phyloP scores from a whole-genome alignment of 2,113 vertebrate genomes.

The Aptenodytes forsteri region DNA sequence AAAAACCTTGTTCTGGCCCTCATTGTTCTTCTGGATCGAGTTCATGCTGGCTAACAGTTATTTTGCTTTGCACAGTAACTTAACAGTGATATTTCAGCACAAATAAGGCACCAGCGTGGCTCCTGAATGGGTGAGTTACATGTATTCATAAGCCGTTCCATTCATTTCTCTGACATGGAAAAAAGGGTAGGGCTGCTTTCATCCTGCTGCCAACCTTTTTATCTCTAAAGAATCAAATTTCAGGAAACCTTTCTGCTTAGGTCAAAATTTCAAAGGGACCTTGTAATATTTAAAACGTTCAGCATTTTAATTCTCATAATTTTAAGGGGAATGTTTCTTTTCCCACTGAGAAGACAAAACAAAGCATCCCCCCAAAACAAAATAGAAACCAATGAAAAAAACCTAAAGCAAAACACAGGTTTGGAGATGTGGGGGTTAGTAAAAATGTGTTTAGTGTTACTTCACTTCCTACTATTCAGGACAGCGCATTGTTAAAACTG shows the following conservation, averaged over 20 bases:
- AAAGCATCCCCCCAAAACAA: not conserved
- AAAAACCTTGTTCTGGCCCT: not conserved
- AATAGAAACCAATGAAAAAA: not conserved
- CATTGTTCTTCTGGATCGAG: conserved; percentile 64
- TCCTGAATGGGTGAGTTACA: conserved; percentile 57
- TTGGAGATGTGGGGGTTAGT: not conserved
- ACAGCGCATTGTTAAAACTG: conserved; percentile 70
- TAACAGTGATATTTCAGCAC: conserved; percentile 71
- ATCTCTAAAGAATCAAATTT: conserved; percentile 79
- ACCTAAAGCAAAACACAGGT: not conserved
- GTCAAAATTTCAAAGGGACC: conserved; percentile 78
- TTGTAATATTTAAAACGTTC: conserved; percentile 53
- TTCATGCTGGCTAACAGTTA: conserved; percentile 44
- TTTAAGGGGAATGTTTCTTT: conserved; percentile 11
- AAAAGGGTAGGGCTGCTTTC: conserved; percentile 58
- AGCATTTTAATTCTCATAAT: conserved; percentile 33
- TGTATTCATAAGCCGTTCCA: conserved; percentile 59
- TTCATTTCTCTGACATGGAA: conserved; percentile 63
- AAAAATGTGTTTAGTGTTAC: conserved; percentile 44
- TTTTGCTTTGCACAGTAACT: conserved; percentile 68
- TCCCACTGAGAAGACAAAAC: not conserved
- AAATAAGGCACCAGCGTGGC: conserved; percentile 64
- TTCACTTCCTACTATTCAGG: conserved; percentile 75
- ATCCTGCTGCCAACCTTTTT: conserved; percentile 71
- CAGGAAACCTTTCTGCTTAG: conserved; percentile 69